Conservation (phyloP, 2,113 vertebrate genomes). For the Chascanopsetta lugubris region DNA sequence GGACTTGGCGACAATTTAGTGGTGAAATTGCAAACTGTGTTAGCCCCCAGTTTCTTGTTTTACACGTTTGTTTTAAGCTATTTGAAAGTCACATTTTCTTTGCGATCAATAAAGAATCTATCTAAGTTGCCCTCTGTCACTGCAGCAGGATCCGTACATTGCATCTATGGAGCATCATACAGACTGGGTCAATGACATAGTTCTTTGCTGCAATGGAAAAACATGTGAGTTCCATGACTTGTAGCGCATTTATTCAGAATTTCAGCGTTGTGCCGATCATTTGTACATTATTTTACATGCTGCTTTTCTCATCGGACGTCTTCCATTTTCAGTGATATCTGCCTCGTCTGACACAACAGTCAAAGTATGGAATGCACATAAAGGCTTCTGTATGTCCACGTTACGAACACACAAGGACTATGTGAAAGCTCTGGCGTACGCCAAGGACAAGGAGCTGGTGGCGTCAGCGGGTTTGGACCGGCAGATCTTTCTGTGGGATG, state of each 20-base stretch:
- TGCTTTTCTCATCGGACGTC: neutral
- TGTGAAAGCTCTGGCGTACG: conserved; percentile 97
- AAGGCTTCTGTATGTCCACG: conserved; percentile 99
- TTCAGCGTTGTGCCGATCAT: neutral
- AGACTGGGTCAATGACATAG: conserved; percentile 98
- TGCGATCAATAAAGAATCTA: neutral
- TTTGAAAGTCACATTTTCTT: neutral
- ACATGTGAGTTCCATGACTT: conserved; percentile 86
- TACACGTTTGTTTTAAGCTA: neutral
- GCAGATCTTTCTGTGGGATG: conserved; percentile 99
- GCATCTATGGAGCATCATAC: conserved; percentile 99
- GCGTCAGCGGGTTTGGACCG: conserved; percentile 97
- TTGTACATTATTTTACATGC: neutral
- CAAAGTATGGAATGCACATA: conserved; percentile 99
- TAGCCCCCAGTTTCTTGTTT: neutral
- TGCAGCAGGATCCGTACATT: conserved; percentile 97
- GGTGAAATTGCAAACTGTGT: too few species aligned
- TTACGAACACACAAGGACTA: conserved; percentile 99
- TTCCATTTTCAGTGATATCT: conserved; percentile 88
- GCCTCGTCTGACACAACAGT: conserved; percentile 98
- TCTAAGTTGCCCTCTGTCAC: neutral
- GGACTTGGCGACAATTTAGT: too few species aligned
- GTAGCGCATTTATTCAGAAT: neutral
- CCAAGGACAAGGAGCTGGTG: conserved; percentile 98
- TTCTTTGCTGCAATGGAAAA: conserved; percentile 98